phyloP scores from a whole-genome alignment of 2,888 invertebrate genomes.

The Antheraea assamensis region DNA sequence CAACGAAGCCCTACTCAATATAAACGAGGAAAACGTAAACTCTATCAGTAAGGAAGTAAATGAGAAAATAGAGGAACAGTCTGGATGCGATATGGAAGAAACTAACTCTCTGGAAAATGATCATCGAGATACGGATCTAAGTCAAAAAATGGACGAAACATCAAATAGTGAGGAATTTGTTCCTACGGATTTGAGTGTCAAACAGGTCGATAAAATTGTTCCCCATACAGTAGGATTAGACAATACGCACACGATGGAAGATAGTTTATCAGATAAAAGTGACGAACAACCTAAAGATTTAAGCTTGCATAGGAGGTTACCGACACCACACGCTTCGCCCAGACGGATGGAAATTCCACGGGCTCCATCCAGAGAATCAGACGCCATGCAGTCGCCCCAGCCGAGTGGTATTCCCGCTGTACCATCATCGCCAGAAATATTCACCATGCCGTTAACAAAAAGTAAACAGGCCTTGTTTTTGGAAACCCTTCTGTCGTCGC shows the following conservation, averaged over 20 bases:
- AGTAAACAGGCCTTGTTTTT: conserved; percentile 81
- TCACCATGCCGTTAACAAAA: conserved; percentile 74
- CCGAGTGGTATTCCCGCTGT: conserved; percentile 87
- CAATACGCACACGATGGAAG: conserved; percentile 53
- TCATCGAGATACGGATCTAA: background rate
- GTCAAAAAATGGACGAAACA: conserved; percentile 21
- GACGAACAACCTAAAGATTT: conserved; percentile 84
- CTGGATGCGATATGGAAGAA: background rate
- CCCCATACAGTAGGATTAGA: conserved; percentile 43
- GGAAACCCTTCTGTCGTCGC: conserved; percentile 84
- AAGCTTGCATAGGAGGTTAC: conserved; percentile 79
- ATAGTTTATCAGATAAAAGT: conserved; percentile 66
- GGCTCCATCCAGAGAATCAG: conserved; percentile 86
- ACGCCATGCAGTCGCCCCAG: conserved; percentile 88
- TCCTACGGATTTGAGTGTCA: conserved; percentile 83
- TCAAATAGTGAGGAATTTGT: conserved; percentile 42
- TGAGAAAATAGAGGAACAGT: conserved; percentile 6
- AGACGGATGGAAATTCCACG: conserved; percentile 77
- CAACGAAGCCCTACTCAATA: conserved; percentile 49
- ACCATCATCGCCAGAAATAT: conserved; percentile 86
- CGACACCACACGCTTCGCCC: conserved; percentile 72
- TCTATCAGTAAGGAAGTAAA: conserved; percentile 29
- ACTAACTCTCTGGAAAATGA: background rate
- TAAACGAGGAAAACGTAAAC: conserved; percentile 22
- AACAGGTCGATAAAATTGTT: conserved; percentile 57